Conservation (phyloP, 1,140 invertebrate species). For the Leucophenga varia region DNA sequence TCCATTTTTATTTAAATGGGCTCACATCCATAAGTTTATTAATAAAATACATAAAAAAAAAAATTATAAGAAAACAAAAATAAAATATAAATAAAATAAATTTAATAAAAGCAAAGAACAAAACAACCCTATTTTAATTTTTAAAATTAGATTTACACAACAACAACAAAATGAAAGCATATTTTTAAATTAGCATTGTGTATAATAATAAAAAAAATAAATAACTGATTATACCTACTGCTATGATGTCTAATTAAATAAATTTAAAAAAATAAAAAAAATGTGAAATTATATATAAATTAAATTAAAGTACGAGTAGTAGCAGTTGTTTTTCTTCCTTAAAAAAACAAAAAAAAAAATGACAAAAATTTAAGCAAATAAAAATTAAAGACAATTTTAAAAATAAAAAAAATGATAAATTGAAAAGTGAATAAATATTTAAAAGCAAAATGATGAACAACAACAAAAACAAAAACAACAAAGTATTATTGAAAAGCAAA, state of each 20-base stretch:
- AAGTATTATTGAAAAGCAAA: constrained; percentile 3
- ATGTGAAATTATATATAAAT: no score
- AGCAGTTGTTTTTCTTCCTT: background rate
- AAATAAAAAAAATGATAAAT: background rate
- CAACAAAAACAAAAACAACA: constrained; percentile 11
- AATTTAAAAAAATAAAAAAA: no score
- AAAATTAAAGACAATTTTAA: background rate
- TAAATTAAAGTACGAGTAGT: background rate
- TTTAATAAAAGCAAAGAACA: constrained; percentile 12
- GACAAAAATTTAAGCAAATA: background rate
- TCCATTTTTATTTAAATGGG: constrained; percentile 42
- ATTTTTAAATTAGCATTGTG: constrained; percentile 43
- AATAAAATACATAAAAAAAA: constrained; percentile 26
- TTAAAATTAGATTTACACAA: constrained; percentile 31
- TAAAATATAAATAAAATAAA: constrained; percentile 22
- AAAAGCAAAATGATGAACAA: background rate
- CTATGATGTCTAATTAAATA: no score
- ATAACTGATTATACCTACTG: constrained; percentile 6
- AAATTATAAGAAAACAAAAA: constrained; percentile 46
- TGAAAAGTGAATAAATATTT: no score
- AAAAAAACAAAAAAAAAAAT: background rate
- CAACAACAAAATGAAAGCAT: constrained; percentile 23
- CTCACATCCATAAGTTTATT: constrained; percentile 25
- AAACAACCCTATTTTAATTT: constrained; percentile 25
- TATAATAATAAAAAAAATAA: no score